Base-by-base conservation (phyloP, 1,140 invertebrate genomes). In the Aphelenchoides avenae region DNA sequence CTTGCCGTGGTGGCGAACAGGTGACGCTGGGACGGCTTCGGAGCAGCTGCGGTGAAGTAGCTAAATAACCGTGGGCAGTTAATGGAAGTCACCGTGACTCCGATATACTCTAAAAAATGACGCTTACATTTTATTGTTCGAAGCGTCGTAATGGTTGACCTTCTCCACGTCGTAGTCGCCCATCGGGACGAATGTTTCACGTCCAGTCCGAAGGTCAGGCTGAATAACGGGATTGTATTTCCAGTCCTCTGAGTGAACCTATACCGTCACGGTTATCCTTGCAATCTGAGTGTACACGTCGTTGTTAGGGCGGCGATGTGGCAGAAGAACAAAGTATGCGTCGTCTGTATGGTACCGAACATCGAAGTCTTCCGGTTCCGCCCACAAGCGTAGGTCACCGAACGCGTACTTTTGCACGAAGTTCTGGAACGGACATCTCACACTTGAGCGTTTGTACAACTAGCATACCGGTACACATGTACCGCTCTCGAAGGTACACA, bases 151-250 rank as follows among this genome's bases (percentile, higher is more conserved):
- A 24, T 29, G 20, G 39, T 66, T 41, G 31, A 68, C 71, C 29
- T 57, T 56, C 13, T 56, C 47, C 18, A 71, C 68, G 29, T 71
- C 65, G 51, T 64, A 67, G 24, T 68, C 64, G 5, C 68, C 68
- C 48, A 60, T 44, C 15, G 65, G 29, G 0, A 68, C 18, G 33
- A 68, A 68, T 22, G 41, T 48, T 60, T 13, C 48, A 9, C 61
- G 33, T 34, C 40, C 7, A 66, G 37, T 41, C 15, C 48, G 31
- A 15, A 13, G 30, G 41, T 30, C 27, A 33, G 31, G 22, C 36
- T 64, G 20, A 60, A 33, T 26, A 15, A 51, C 31, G n/a, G 11
- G 42, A 44, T 11, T 22, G n/a, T 11, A 11, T 9, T 11, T 44
- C 15, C 13, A 44, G 11, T 44, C 15, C 11, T 44, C 15, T 44